A percentile compares a stretch with the other conserved stretches of the same genome.
Evolutionary conservation across 2,888 invertebrate genomes (phyloP).

Genomic region (Xestoiulus laeticollis): DNA sequence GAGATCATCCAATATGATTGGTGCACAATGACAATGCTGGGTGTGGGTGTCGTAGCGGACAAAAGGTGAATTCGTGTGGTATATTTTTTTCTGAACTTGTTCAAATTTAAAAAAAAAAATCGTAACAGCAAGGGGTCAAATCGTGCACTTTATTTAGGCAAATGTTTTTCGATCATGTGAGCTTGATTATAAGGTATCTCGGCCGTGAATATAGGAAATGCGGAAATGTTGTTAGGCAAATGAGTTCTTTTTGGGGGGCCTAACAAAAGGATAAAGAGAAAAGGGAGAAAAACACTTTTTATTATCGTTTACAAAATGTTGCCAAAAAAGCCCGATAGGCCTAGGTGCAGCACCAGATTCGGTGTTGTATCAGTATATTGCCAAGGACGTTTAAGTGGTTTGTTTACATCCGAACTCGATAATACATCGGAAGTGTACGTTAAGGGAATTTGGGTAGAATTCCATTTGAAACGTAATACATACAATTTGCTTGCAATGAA

Average conservation of each 20-base stretch:
- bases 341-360: background rate
- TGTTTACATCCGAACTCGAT: conserved; percentile 22
- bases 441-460: background rate
- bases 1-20: background rate
- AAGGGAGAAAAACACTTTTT: background rate
- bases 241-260: background rate
- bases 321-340: background rate
- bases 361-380: background rate
- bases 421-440: background rate
- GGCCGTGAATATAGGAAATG: background rate
- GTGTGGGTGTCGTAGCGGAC: background rate
- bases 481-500: background rate
- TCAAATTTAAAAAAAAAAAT: background rate
- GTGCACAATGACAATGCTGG: background rate
- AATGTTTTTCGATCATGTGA: background rate
- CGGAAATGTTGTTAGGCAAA: background rate
- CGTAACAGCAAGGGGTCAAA: background rate
- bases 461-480: background rate
- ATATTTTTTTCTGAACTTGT: background rate
- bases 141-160: background rate
- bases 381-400: conserved; percentile 23
- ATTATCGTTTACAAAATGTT: background rate
- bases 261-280: background rate
- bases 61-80: background rate
- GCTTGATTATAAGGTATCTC: background rate